A percentile compares a stretch with the other conserved stretches of the same genome.
Evolutionary conservation across 2,113 vertebrate genomes (phyloP).

Genomic region (Arenaria interpres): DNA sequence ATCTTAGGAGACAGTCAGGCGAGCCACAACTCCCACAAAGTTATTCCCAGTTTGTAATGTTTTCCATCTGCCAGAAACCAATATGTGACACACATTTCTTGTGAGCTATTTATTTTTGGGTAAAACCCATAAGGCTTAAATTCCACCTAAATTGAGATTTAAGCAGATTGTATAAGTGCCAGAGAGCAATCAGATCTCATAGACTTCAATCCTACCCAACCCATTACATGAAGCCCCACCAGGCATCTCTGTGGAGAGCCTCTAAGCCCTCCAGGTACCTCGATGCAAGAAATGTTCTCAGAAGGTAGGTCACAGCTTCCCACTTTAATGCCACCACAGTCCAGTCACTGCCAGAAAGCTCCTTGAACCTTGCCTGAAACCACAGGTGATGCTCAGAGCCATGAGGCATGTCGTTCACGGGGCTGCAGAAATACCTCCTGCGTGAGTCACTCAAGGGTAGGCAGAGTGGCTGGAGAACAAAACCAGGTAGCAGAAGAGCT

Average conservation of each 20-base stretch:
- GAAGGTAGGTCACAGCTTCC: background rate
- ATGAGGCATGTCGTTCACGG: accelerated
- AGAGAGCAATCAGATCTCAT: background rate
- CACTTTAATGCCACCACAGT: background rate
- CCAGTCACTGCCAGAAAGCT: background rate
- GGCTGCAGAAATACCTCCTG: background rate
- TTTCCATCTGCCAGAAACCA: conserved; percentile 50
- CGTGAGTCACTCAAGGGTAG: background rate
- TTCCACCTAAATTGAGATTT: background rate
- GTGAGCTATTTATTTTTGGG: conserved; percentile 21
- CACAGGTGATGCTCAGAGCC: background rate
- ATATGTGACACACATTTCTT: background rate
- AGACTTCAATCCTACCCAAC: background rate
- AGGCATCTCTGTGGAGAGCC: background rate
- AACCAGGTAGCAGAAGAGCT: background rate
- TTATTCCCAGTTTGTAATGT: conserved; percentile 29
- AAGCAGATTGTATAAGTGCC: background rate
- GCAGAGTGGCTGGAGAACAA: background rate
- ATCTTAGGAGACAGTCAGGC: conserved; percentile 41
- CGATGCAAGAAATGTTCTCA: background rate
- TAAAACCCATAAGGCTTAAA: conserved; percentile 17
- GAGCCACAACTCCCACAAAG: conserved; percentile 42
- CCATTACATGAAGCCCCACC: background rate
- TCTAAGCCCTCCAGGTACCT: background rate
- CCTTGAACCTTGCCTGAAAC: background rate